These are phyloP conservation scores for Phasianus colchicus DNA, from an alignment of 2,113 vertebrate genomes.

Conservation along the genomic window DNA sequence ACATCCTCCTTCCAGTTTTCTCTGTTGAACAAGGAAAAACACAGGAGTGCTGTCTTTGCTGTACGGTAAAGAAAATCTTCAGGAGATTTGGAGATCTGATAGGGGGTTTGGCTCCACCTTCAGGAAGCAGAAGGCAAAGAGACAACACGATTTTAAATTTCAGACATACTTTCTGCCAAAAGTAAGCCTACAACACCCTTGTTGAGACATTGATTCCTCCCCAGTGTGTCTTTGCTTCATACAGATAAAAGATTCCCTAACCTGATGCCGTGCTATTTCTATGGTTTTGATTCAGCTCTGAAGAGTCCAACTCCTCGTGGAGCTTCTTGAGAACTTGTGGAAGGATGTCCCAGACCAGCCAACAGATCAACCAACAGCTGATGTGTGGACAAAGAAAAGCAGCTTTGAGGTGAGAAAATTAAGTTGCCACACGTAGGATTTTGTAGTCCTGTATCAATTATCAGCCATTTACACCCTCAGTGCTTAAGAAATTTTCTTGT, in stretches of 20 bases:
- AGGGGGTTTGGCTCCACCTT: conserved; percentile 78
- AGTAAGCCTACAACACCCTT: background rate
- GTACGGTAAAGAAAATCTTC: background rate
- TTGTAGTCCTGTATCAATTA: background rate
- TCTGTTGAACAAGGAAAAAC: background rate
- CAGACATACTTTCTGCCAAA: background rate
- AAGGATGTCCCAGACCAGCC: background rate
- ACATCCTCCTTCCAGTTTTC: conserved; percentile 11
- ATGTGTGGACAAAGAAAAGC: fast-evolving
- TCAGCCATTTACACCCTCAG: background rate
- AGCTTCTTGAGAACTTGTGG: background rate
- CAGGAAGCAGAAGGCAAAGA: conserved; percentile 65
- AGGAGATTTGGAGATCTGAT: conserved; percentile 32
- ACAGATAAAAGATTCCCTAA: background rate
- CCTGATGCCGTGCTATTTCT: background rate
- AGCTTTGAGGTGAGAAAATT: background rate
- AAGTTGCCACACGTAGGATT: fast-evolving
- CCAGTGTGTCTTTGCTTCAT: background rate
- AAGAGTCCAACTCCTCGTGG: background rate
- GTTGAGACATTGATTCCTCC: background rate
- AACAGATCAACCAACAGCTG: background rate
- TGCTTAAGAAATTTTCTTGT: background rate
- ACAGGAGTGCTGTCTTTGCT: background rate
- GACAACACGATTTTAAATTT: background rate
- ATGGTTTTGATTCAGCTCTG: background rate